These are phyloP conservation scores for Sterrhoptilus dennistouni DNA, from an alignment of 2,113 vertebrate genomes.

Conservation along the genomic window DNA sequence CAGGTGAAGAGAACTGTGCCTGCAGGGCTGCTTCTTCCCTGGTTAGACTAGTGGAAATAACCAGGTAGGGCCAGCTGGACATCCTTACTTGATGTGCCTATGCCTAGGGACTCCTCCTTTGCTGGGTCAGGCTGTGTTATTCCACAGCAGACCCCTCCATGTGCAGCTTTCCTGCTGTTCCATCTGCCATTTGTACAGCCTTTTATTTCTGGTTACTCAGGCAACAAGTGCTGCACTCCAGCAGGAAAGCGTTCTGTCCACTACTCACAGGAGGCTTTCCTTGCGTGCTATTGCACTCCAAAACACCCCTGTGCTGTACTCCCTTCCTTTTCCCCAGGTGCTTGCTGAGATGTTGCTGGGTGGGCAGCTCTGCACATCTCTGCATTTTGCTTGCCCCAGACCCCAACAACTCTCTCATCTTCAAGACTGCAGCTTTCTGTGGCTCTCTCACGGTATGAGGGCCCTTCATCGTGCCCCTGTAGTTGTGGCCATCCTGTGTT, in stretches of 20 bases:
- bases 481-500: not conserved
- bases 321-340: not conserved
- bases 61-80: too few relatives aligned
- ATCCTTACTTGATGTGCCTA: not conserved
- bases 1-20: not conserved
- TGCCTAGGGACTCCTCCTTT: not conserved
- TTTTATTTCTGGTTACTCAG: not conserved
- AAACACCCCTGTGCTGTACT: not conserved
- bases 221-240: not conserved
- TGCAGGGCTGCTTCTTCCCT: not conserved
- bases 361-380: not conserved
- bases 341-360: not conserved
- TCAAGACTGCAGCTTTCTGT: not conserved
- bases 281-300: not conserved
- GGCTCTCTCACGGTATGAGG: not conserved
- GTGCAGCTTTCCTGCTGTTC: not conserved
- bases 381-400: not conserved
- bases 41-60: not conserved
- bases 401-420: not conserved
- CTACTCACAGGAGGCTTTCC: not conserved
- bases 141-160: not conserved
- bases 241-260: not conserved
- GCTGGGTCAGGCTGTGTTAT: not conserved
- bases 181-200: not conserved
- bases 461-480: accelerated